Evolutionary conservation across 2,888 invertebrate genomes (phyloP), one percentile per base, ranked within the genome.

Genomic region (Chaitophorus viminalis): DNA sequence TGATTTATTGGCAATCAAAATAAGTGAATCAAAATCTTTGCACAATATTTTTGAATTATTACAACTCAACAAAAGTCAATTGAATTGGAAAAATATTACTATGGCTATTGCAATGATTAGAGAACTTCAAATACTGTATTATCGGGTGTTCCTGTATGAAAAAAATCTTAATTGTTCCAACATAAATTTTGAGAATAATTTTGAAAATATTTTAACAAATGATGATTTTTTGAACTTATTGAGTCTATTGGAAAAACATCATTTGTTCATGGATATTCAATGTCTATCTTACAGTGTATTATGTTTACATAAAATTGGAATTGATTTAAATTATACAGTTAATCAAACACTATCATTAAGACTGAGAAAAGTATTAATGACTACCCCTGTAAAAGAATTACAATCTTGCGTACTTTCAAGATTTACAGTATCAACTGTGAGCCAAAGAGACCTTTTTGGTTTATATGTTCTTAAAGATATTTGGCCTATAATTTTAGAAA

Each of bases 61-160:
- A 31, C 25, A n/a, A 39, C 9, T n/a, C 8, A 81, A 81, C n/a
- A 60, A 81, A 31, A 18, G 74, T 81, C 74, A 74, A 60, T 21
- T 87, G 25, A 81, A 87, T 60, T 87, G 87, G 87, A 54, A 87
- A 81, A 81, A 65, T 81, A 87, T 87, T 11, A 75, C 87, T 31
- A 87, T 87, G 81, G 81, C 81, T 39, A 74, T 81, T 46, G 87
- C 87, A n/a, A 87, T 87, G 87, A 21, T 87, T 65, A 87, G 87
- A 81, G 87, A 87, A 65, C 65, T 87, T 74, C 87, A 87, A 87
- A 87, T 87, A 79, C 81, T 81, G 46, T 87, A 65, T 52, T 65
- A 72, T 14, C 74, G 75, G 17, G 65, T 81, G 0, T 87, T 31
- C 18, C n/a, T 65, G 46, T 46, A 31, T 65, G 81, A 87, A 46